phyloP scores from a whole-genome alignment of 2,113 vertebrate species.

The Elanoides forficatus region DNA sequence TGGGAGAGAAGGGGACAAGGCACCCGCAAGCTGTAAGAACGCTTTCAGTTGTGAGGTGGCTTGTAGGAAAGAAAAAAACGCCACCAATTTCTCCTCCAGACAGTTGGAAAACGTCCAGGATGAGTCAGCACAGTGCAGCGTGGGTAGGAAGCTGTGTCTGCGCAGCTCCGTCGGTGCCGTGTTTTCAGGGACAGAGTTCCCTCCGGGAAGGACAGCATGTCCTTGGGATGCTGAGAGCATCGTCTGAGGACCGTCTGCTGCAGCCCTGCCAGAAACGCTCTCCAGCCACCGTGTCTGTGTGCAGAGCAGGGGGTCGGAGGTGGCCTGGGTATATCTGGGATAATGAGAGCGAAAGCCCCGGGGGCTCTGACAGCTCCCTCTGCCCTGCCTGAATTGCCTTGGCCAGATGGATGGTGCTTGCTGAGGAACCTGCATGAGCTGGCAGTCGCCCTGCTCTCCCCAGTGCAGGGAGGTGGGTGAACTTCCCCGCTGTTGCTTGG shows the following conservation, averaged over 20 bases:
- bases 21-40: background rate
- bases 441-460: background rate
- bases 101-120: background rate
- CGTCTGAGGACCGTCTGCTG: background rate
- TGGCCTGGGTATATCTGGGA: background rate
- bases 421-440: background rate
- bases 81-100: background rate
- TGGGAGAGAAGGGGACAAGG: background rate
- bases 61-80: background rate
- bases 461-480: background rate
- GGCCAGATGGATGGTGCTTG: background rate
- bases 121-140: conserved; percentile 12
- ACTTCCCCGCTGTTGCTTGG: background rate
- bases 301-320: background rate
- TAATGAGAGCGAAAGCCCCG: background rate
- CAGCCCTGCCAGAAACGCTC: background rate
- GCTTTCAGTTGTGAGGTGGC: background rate
- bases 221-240: background rate
- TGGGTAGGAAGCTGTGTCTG: background rate
- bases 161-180: fast-evolving
- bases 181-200: background rate
- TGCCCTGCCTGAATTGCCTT: background rate
- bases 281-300: background rate
- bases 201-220: background rate
- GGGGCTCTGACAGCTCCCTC: background rate